phyloP scores from a whole-genome alignment of 1,140 invertebrate genomes.

The Drosophila ogumai region DNA sequence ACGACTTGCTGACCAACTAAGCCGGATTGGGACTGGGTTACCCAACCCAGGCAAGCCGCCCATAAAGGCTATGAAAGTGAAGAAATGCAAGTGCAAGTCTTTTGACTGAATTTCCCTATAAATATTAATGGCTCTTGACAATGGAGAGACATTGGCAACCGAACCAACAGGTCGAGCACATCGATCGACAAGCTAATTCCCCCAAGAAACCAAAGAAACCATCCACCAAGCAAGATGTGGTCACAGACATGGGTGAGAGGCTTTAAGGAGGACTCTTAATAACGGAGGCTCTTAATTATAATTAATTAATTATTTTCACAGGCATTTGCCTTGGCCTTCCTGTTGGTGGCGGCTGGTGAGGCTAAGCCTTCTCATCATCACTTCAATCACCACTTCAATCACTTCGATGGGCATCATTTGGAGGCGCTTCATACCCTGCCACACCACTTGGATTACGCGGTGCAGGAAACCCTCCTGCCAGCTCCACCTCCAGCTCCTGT shows the following conservation, averaged over 20 bases:
- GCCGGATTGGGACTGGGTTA: constrained; percentile 28
- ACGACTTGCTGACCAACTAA: constrained; percentile 50
- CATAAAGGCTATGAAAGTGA: constrained; percentile 56
- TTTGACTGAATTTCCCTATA: constrained; percentile 57
- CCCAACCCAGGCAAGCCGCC: constrained; percentile 5
- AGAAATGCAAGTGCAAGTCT: constrained; percentile 57
- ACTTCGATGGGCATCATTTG: constrained; percentile 30
- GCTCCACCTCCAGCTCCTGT: constrained; percentile 34
- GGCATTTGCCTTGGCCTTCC: constrained; percentile 46
- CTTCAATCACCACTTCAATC: constrained; percentile 58
- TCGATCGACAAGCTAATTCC: constrained; percentile 24
- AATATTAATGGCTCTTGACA: constrained; percentile 40
- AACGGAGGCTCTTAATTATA: too few relatives aligned
- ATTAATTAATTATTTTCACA: not conserved
- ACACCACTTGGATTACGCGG: constrained; percentile 58
- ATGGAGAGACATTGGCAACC: constrained; percentile 33
- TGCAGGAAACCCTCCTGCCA: constrained; percentile 20
- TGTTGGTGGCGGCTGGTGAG: constrained; percentile 26
- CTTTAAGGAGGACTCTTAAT: not conserved
- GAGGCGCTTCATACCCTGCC: constrained; percentile 33
- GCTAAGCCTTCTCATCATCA: constrained; percentile 70
- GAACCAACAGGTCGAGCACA: constrained; percentile 33
- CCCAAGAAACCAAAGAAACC: constrained; percentile 16
- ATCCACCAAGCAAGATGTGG: constrained; percentile 62
- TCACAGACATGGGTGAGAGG: constrained; percentile 68